Percentiles rank a stretch among this genome's conserved stretches.
These are phyloP conservation scores for Fulica atra DNA, from an alignment of 2,113 vertebrate species.

Conservation along the genomic window DNA sequence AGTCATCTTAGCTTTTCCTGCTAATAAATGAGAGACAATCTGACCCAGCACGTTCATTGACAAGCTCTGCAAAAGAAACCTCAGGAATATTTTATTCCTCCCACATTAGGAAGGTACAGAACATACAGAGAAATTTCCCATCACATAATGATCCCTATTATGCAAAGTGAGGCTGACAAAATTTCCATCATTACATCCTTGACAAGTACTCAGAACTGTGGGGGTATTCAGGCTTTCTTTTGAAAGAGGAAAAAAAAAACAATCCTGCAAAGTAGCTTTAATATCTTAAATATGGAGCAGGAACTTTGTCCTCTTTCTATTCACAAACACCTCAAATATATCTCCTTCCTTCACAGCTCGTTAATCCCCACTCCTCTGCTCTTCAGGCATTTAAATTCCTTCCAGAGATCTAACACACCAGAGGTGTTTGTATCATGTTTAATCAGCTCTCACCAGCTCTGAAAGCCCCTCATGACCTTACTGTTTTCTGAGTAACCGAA, in stretches of 20 bases:
- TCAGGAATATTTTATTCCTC: slow-evolving; percentile 64
- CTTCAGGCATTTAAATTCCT: slow-evolving; percentile 40
- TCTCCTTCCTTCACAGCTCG: slow-evolving; percentile 51
- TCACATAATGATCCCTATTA: slow-evolving; percentile 64
- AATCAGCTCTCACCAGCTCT: slow-evolving; percentile 35
- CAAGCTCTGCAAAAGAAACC: slow-evolving; percentile 56
- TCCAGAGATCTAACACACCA: slow-evolving; percentile 12
- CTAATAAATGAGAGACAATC: slow-evolving; percentile 36
- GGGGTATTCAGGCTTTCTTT: slow-evolving; percentile 50
- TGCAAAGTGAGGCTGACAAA: slow-evolving; percentile 60
- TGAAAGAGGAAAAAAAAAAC: slow-evolving; percentile 1
- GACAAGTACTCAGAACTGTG: slow-evolving; percentile 55
- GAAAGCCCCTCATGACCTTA: slow-evolving; percentile 7
- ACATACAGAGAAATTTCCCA: slow-evolving; percentile 62
- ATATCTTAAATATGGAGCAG: slow-evolving; percentile 49
- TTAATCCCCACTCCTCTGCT: slow-evolving; percentile 59
- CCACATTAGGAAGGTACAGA: slow-evolving; percentile 46
- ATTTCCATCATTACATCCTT: slow-evolving; percentile 61
- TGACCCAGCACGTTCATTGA: slow-evolving; percentile 31
- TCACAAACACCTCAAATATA: slow-evolving; percentile 55
- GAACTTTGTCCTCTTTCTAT: slow-evolving; percentile 30
- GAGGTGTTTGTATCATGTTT: slow-evolving; percentile 48
- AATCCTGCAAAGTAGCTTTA: slow-evolving; percentile 28
- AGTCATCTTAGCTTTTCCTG: background rate
- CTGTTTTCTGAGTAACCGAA: slow-evolving; percentile 16